Evolutionary conservation across 2,113 vertebrate species (phyloP), one percentile per base, ranked within the genome.

Genomic region (Athene cunicularia): DNA sequence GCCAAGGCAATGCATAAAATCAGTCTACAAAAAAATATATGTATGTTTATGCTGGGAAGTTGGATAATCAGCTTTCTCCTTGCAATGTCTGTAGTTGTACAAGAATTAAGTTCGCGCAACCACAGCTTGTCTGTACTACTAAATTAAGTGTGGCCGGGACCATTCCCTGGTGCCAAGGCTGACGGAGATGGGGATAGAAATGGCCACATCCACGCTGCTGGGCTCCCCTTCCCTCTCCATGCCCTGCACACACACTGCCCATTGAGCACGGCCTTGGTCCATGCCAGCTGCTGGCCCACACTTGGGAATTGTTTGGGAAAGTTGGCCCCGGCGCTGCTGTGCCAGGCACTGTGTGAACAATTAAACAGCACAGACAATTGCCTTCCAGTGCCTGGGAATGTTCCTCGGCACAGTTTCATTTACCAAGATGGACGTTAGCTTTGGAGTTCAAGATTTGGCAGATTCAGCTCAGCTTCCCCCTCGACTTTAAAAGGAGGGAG

Each of bases 331-430:
- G 27, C 58, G 75, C 66, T 0, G 1, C 66, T 62, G 66, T 94
- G 81, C 96, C 95, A 95, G 87, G 84, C 93, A 26, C 92, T 95
- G 81, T 22, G 8, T 77, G 94, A 90, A 94, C 95, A 96, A 94
- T 96, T 95, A 72, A 94, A 79, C 43, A 53, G 60, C 58, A 32
- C 14, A 95, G 84, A 94, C 88, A 94, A 92, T 96, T 90, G 95
- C 81, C 56, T 95, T 95, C 87, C 87, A 95, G 71, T 43, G 66
- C 74, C 58, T 94, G 91, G 91, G 87, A 97, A 95, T 0, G 35
- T 43, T 95, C 74, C 80, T 41, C 17, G 6, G 84, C 14, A 4
- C 66, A 82, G 16, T 72, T 91, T 91, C 85, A 62, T 95, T 93
- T 82, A 94, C 77, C 87, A 86, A 64, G 82, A 94, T 86, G 90